Base-by-base conservation (phyloP, 1,140 invertebrate species). In the Habropoda laboriosa region DNA sequence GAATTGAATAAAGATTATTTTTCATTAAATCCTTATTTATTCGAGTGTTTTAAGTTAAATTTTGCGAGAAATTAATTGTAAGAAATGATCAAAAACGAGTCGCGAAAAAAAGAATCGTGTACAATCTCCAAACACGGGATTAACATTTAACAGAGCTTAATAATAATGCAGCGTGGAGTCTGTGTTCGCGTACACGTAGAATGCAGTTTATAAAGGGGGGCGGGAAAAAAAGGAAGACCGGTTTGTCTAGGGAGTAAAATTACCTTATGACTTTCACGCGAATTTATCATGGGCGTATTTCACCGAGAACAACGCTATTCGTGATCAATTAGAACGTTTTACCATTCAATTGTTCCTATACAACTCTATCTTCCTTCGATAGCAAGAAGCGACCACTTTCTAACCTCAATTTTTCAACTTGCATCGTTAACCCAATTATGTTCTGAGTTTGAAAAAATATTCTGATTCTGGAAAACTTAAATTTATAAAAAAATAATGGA, bases 181-280 rank as follows among this genome's bases (percentile, higher is more conserved):
- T 24, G 42, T 42, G 18, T 16, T 21, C 32, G n/a, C n/a, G 18
- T 55, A 64, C 49, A 24, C 21, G 30, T 40, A 42, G 73, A 76
- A 67, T 53, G 61, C 42, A 45, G 55, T 40, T 47, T 24, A 58
- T n/a, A 49, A 71, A 71, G n/a, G 51, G 49, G 57, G 27, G 47
- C n/a, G n/a, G n/a, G n/a, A n/a, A 71, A 71, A 71, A 40, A 70
- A 79, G 35, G 32, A 63, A 67, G 78, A 85, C 82, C 83, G 83
- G 82, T 84, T 85, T 85, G 74, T 71, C 71, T 85, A 80, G 55
- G 57, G 53, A 79, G 64, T 66, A 67, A 61, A 79, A 68, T 68
- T 67, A 55, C 57, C 78, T 82, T 73, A 79, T 61, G 40, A 79
- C 81, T 85, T 84, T 85, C 78, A 70, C 78, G 72, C 49, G 72